Base-by-base conservation (phyloP, 2,113 vertebrate genomes). In the Nothocercus nigrocapillus region DNA sequence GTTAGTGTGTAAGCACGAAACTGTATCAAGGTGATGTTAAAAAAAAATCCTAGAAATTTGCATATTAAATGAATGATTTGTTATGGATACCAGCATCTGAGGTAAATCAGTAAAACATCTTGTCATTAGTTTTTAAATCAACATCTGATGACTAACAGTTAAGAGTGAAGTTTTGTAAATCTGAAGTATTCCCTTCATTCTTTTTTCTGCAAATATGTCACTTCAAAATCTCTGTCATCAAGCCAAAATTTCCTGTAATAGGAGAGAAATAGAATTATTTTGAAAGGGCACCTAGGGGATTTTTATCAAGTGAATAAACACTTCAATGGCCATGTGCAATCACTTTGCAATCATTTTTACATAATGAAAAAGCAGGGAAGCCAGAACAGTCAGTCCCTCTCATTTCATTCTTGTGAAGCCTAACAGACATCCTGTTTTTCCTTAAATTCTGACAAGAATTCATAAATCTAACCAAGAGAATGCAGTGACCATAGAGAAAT, bases 71-170 rank as follows among this genome's bases (percentile, higher is more conserved):
- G 49, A 86, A 54, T 49, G 27, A 45, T 79, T 90, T 90, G 38
- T 74, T 89, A 94, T 93, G 96, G 92, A 89, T 19, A 84, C 62
- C 17, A 7, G 19, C 32, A 73, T 36, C 74, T 20, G 28, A 85
- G 78, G 86, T 95, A 96, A 95, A 94, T 77, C 49, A 62, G 74
- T 84, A 76, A 90, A 93, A 85, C 21, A 73, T 28, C 66, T 82
- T 89, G 80, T 87, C 93, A 94, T 4, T 51, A 34, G 0, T 6
- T 70, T 89, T 67, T 84, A 76, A 90, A 93, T 94, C 86, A 92
- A 54, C 44, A 5, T 6, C 74, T 82, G 92, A 84, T 94, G 90
- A 96, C 90, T 95, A 96, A 76, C 62, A 45, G n/a, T n/a, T 58
- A 81, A 61, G 64, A 72, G 54, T 9, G 81, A 92, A 84, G 90